phyloP scores from a whole-genome alignment of 37 sponge, comb jelly and placozoan genomes.

The Ianthella basta region DNA sequence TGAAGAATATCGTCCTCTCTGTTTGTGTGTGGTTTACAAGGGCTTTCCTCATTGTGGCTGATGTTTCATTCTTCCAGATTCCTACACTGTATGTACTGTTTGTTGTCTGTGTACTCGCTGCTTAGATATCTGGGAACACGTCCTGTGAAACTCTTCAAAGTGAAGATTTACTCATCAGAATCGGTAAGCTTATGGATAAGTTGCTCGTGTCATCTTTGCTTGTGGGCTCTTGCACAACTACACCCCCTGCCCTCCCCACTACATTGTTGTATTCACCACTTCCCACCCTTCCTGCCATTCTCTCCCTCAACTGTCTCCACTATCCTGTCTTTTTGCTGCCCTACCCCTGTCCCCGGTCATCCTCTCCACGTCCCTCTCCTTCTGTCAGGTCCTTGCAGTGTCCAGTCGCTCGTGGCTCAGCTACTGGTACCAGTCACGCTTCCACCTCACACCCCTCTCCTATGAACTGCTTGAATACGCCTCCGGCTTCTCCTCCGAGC shows the following conservation, averaged over 20 bases:
- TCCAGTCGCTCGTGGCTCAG: constrained; percentile 97
- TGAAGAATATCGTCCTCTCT: no score
- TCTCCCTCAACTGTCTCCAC: no score
- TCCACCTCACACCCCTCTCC: constrained; percentile 96
- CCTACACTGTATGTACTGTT: no score
- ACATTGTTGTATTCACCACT: not conserved
- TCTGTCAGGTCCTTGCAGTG: constrained; percentile 81
- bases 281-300: not conserved
- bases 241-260: no score
- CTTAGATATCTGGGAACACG: constrained; percentile 91
- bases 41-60: no score
- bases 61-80: no score
- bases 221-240: not conserved
- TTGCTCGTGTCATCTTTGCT: not conserved
- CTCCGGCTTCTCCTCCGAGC: constrained; percentile 97
- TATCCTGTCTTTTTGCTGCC: no score
- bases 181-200: constrained; percentile 40
- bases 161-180: constrained; percentile 82
- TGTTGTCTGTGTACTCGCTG: no score
- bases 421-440: constrained; percentile 92
- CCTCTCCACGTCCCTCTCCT: no score
- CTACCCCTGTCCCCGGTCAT: no score
- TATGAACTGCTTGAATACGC: constrained; percentile 95
- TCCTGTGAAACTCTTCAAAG: constrained; percentile 94
- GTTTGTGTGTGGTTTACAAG: no score